Base-by-base conservation (phyloP, 2,797 vertebrate species). In the Chaetodon trifasciatus region DNA sequence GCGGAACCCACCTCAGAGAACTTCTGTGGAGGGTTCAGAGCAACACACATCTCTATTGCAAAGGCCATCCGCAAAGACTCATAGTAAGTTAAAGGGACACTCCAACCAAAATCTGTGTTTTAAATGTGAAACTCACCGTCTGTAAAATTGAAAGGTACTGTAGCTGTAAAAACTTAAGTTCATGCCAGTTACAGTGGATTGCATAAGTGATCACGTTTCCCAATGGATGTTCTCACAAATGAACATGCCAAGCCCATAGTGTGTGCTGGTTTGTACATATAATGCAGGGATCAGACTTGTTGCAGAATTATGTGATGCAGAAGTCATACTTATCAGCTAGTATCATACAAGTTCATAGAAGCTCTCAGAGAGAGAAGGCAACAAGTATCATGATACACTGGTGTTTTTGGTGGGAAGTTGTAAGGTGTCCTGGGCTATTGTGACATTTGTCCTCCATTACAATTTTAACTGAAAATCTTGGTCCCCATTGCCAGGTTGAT, bases 1-100 rank as follows among this genome's bases (percentile, higher is more conserved):
- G 96, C 96, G 1, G 96, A 96, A 55, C 96, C 96, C 63, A 96
- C 95, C 3, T 96, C 96, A 0, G 90, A 93, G 3, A 90, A 94
- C 75, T 96, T 95, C 82, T 95, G 90, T 35, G 85, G 79, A 23
- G 88, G 88, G 6, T 83, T 89, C 50, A 92, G 77, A 50, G 79
- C 65, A 52, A 81, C 89, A 47, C 83, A 91, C 23, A 46, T 65
- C 32, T 92, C 92, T 8, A 68, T 72, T 3, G 86, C 91, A 40
- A 94, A 91, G 83, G 70, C 86, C 3, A 60, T 94, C n/a, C 89
- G 80, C 70, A 96, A 96, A 87, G 90, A 94, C 79, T 95, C 96
- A 19, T 81, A 86, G 95, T 95, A 83, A 93, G 93, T 93, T 24
- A 39, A 65, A 56, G n/a, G 12, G 3, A 37, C 40, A 24, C 9